A percentile compares a stretch with the other conserved stretches of the same genome.
phyloP scores from a whole-genome alignment of 2,113 vertebrate genomes.

The Nycticebus coucang region DNA sequence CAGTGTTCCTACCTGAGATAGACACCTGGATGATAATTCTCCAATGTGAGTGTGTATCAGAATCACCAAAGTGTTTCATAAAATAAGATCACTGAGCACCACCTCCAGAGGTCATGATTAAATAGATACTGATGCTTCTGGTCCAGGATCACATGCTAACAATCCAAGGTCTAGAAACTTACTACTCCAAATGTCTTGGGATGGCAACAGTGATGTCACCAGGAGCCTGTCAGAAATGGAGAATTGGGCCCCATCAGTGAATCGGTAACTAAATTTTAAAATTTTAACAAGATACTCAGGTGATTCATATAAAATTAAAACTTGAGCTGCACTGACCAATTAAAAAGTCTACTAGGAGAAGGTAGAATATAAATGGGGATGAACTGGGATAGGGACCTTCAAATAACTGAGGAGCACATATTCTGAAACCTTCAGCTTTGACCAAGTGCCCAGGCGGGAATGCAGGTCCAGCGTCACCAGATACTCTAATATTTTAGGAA shows the following conservation, averaged over 20 bases:
- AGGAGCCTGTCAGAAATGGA: background rate
- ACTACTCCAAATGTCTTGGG: background rate
- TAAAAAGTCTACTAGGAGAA: background rate
- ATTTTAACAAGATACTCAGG: background rate
- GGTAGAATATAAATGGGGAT: background rate
- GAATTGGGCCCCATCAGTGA: background rate
- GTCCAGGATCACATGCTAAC: background rate
- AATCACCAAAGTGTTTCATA: background rate
- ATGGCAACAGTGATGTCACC: background rate
- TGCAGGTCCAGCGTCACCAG: background rate
- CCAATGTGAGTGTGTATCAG: background rate
- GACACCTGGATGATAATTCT: background rate
- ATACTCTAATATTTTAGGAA: conserved; percentile 5
- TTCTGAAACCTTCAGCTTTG: conserved; percentile 23
- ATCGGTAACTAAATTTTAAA: background rate
- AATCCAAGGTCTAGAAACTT: background rate
- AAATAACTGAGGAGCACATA: background rate
- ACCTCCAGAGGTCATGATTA: background rate
- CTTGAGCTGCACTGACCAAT: background rate
- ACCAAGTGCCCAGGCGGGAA: background rate
- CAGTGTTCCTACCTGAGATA: background rate
- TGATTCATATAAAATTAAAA: background rate
- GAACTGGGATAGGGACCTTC: background rate
- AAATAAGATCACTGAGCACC: background rate
- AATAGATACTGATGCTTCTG: background rate